Conservation (phyloP, 2,797 vertebrate species). For the Nyctalus aviator region DNA sequence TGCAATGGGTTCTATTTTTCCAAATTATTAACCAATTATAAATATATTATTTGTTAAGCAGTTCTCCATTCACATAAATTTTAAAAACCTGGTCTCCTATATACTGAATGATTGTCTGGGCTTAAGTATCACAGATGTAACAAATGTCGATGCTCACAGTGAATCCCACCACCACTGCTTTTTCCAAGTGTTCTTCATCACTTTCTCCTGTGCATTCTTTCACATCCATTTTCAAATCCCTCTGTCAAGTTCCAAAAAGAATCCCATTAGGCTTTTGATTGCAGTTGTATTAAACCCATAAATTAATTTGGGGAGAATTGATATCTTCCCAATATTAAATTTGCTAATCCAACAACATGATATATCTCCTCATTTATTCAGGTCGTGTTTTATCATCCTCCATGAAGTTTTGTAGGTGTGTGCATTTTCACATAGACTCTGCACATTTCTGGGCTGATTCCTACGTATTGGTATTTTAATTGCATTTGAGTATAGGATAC, state of each 20-base stretch:
- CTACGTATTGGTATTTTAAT: constrained; percentile 64
- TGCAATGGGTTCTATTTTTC: constrained; percentile 15
- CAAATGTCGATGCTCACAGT: constrained; percentile 17
- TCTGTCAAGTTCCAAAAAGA: constrained; percentile 70
- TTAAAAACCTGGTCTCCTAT: background rate
- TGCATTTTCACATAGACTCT: constrained; percentile 27
- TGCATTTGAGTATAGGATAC: constrained; percentile 51
- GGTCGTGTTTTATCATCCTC: constrained; percentile 54
- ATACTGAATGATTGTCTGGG: background rate
- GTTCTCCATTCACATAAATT: background rate
- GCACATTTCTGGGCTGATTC: background rate
- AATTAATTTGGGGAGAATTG: constrained; percentile 69
- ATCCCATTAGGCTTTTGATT: constrained; percentile 68
- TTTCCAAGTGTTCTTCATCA: background rate
- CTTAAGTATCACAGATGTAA: background rate
- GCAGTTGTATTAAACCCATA: constrained; percentile 70
- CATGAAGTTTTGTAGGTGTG: constrained; percentile 15
- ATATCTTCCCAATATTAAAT: constrained; percentile 68
- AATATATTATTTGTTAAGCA: background rate
- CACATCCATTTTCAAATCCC: constrained; percentile 70
- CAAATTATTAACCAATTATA: background rate
- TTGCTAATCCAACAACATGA: constrained; percentile 61
- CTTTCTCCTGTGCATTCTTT: constrained; percentile 5
- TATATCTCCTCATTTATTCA: constrained; percentile 50
- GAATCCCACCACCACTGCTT: background rate